These are phyloP conservation scores for Cyanoramphus novaezelandiae DNA, from an alignment of 2,113 vertebrate species.

Conservation along the genomic window DNA sequence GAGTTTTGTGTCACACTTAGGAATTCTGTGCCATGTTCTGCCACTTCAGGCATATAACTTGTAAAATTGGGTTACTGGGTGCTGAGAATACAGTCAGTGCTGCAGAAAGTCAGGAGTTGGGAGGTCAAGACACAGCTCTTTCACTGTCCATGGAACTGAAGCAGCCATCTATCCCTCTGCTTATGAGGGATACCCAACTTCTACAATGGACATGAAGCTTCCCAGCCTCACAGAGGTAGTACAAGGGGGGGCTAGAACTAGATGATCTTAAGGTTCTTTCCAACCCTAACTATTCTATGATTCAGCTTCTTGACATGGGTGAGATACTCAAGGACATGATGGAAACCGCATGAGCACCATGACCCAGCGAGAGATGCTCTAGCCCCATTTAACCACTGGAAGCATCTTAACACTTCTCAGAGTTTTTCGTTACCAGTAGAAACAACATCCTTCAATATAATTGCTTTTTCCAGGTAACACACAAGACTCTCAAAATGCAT, in stretches of 20 bases:
- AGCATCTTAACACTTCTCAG: not conserved
- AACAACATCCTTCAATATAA: not conserved
- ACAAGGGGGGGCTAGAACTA: not conserved
- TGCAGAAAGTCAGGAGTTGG: not conserved
- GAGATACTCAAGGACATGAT: not conserved
- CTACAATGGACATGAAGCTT: not conserved
- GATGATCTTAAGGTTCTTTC: not conserved
- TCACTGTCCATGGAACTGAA: not conserved
- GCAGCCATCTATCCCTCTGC: not conserved
- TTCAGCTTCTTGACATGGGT: not conserved
- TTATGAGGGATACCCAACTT: not conserved
- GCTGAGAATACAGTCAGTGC: not conserved
- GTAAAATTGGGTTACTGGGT: slow-evolving; percentile 5
- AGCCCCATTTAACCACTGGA: not conserved
- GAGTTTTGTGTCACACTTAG: slow-evolving; percentile 28
- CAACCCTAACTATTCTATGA: not conserved
- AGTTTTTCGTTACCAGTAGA: not conserved
- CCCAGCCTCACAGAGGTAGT: not conserved
- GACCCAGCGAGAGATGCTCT: not conserved
- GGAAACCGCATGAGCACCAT: fast-evolving
- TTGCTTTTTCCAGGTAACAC: not conserved
- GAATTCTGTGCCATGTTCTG: slow-evolving; percentile 2
- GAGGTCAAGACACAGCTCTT: not conserved
- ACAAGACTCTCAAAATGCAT: not conserved
- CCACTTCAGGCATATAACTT: not conserved